phyloP scores from a whole-genome alignment of 2,797 vertebrate species.

The Gephyroberyx darwinii region DNA sequence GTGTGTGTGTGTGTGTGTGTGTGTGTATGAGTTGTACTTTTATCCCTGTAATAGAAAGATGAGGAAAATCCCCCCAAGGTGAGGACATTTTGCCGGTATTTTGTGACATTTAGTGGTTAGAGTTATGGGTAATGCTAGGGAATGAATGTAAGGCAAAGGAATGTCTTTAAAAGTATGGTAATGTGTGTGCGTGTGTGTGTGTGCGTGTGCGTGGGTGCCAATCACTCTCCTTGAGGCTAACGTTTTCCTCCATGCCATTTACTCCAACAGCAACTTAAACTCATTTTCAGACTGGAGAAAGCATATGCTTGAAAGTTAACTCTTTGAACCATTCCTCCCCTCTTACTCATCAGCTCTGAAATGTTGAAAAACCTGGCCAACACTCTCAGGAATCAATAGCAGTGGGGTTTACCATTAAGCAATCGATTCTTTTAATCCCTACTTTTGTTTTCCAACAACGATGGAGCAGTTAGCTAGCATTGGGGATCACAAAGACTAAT shows the following conservation, averaged over 20 bases:
- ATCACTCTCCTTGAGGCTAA: conserved; percentile 12
- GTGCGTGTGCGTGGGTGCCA: conserved; percentile 1
- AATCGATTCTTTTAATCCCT: background rate
- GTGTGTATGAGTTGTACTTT: background rate
- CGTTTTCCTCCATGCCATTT: conserved; percentile 12
- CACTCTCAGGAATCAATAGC: background rate
- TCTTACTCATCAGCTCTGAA: background rate
- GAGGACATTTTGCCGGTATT: conserved; percentile 41
- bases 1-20: conserved; percentile 12
- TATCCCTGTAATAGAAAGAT: conserved; percentile 31
- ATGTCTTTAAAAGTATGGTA: background rate
- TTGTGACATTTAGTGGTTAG: conserved; percentile 43
- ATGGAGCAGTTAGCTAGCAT: too few relatives aligned
- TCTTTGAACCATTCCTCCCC: conserved; percentile 1
- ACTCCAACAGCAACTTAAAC: conserved; percentile 1
- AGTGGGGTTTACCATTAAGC: background rate
- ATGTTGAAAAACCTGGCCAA: background rate
- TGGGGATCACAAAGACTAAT: too few relatives aligned
- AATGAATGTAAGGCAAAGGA: conserved; percentile 13
- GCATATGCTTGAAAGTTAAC: conserved; percentile 30
- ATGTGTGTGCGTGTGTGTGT: background rate
- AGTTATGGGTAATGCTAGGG: conserved; percentile 29
- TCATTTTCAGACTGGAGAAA: conserved; percentile 13
- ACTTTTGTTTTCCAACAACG: background rate
- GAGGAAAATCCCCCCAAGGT: conserved; percentile 39